These are phyloP conservation scores for Synanthedon vespiformis DNA, from an alignment of 2,888 invertebrate genomes.

Conservation along the genomic window DNA sequence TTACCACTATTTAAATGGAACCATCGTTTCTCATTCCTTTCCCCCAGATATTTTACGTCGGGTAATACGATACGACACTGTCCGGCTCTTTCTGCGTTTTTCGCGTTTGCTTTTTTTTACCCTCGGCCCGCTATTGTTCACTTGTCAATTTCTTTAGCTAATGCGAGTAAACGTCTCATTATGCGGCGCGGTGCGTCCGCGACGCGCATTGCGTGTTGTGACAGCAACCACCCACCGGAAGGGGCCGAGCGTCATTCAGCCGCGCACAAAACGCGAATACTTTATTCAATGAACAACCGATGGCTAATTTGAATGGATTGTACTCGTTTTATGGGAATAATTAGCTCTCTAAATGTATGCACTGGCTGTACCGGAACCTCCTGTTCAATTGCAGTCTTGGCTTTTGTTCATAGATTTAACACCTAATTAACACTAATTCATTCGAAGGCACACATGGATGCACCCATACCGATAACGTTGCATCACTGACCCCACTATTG, in stretches of 20 bases:
- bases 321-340: slow-evolving; percentile 62
- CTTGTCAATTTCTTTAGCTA: slow-evolving; percentile 71
- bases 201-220: slow-evolving; percentile 69
- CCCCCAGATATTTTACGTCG: slow-evolving; percentile 69
- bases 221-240: slow-evolving; percentile 71
- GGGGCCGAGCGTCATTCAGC: slow-evolving; percentile 65
- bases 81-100: slow-evolving; percentile 67
- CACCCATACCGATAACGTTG: slow-evolving; percentile 11
- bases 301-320: slow-evolving; percentile 68
- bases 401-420: slow-evolving; percentile 37
- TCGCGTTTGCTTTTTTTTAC: slow-evolving; percentile 62
- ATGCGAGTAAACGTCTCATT: slow-evolving; percentile 71
- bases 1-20: slow-evolving; percentile 61
- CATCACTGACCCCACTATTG: slow-evolving; percentile 21
- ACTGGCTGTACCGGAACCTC: slow-evolving; percentile 24
- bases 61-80: slow-evolving; percentile 71
- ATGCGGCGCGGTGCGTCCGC: slow-evolving; percentile 56
- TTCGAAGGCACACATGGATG: slow-evolving; percentile 15
- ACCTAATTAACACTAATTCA: slow-evolving; percentile 29
- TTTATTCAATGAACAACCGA: slow-evolving; percentile 62
- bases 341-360: slow-evolving; percentile 45
- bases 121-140: slow-evolving; percentile 64
- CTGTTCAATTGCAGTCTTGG: slow-evolving; percentile 25
- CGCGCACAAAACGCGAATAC: slow-evolving; percentile 63
- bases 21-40: slow-evolving; percentile 68